Evolutionary conservation across 2,113 vertebrate genomes (phyloP).

Genomic region (Corythoichthys intestinalis): DNA sequence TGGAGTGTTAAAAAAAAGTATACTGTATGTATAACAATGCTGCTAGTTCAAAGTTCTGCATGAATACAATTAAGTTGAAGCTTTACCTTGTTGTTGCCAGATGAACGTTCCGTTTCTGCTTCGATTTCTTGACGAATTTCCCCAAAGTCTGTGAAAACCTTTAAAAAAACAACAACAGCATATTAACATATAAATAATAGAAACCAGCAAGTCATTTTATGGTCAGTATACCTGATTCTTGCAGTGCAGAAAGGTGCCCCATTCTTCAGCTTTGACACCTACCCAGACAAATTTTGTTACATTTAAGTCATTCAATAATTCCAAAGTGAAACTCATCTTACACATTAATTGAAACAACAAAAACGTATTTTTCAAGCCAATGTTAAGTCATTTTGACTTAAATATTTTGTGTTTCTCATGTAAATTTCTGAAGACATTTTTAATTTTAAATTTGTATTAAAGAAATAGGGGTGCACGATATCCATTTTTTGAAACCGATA

Average conservation of each 20-base stretch:
- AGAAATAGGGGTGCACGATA: too few species aligned
- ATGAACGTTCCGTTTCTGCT: slow-evolving; percentile 71
- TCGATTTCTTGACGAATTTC: slow-evolving; percentile 76
- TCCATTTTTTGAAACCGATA: too few species aligned
- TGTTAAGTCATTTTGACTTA: too few species aligned
- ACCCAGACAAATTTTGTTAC: slow-evolving; percentile 9
- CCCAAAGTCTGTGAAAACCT: slow-evolving; percentile 75
- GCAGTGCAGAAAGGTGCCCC: slow-evolving; percentile 79
- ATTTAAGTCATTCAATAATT: not conserved
- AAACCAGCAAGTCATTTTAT: not conserved
- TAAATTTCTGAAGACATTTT: too few species aligned
- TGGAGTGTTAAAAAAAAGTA: not conserved
- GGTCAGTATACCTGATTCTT: slow-evolving; percentile 73
- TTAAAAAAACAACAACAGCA: not conserved
- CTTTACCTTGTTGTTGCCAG: slow-evolving; percentile 74
- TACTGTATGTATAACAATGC: not conserved
- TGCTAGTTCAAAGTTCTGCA: too few species aligned
- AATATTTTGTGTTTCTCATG: too few species aligned
- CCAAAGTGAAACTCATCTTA: too few species aligned
- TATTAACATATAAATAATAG: not conserved
- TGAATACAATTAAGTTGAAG: too few species aligned
- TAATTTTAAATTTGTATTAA: too few species aligned
- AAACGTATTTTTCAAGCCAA: too few species aligned
- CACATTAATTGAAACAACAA: too few species aligned
- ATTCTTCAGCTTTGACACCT: slow-evolving; percentile 79